Conservation (phyloP, 2,888 invertebrate species). For the Seira ritae region DNA sequence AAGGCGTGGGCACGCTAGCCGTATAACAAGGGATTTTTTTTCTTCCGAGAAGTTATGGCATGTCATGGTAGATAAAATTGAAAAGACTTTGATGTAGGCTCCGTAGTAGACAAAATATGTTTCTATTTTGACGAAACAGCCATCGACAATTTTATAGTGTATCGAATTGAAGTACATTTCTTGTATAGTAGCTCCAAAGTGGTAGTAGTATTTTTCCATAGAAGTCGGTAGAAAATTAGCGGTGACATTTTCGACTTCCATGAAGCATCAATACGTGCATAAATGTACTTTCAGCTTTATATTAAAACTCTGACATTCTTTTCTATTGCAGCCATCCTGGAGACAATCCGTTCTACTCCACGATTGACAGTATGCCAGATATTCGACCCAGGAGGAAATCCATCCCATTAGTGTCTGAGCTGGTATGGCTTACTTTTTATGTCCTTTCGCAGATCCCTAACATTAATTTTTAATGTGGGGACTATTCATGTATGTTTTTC, state of each 20-base stretch:
- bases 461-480: not conserved
- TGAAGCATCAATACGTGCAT: too few species aligned
- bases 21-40: too few species aligned
- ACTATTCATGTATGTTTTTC: too few species aligned
- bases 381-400: slow-evolving; percentile 97
- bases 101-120: too few species aligned
- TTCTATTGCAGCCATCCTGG: slow-evolving; percentile 84
- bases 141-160: too few species aligned
- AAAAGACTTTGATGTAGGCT: too few species aligned
- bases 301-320: not conserved
- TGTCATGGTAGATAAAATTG: too few species aligned
- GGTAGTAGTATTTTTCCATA: not conserved
- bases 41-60: too few species aligned
- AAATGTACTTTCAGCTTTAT: too few species aligned
- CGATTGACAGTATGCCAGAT: slow-evolving; percentile 99
- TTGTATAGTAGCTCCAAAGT: not conserved
- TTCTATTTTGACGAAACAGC: too few species aligned
- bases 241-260: not conserved
- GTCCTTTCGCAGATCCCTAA: not conserved
- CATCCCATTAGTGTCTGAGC: slow-evolving; percentile 97
- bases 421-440: slow-evolving; percentile 88
- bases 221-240: slow-evolving; percentile 3
- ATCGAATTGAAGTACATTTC: too few species aligned
- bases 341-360: slow-evolving; percentile 99
- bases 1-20: not conserved